Base-by-base conservation (phyloP, 2,113 vertebrate species). In the Theristicus caerulescens region DNA sequence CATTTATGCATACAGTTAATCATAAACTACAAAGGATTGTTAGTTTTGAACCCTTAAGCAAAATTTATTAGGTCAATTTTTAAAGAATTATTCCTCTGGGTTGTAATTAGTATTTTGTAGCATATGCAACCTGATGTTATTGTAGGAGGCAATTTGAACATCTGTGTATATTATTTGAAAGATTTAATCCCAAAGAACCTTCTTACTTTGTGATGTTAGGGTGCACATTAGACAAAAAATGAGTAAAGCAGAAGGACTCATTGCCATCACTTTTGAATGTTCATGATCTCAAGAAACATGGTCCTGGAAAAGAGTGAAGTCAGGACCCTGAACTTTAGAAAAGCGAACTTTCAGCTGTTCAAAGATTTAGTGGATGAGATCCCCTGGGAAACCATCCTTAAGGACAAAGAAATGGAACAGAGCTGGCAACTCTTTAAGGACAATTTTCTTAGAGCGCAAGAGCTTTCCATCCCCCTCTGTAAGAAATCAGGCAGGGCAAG, bases 71-170 rank as follows among this genome's bases (percentile, higher is more conserved):
- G 91, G 97, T 98, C 97, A 98, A 95, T 97, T 98, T 98, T 98
- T 97, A 96, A 97, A 96, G 96, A 98, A 97, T 96, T 86, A 93
- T 97, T 98, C 94, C 97, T 96, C 80, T 96, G 90, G 97, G 96
- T 94, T 97, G 91, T 98, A 98, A 98, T 98, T 98, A 98, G 97
- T 97, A 94, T 97, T 97, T 96, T 90, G 93, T 94, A 97, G 83
- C 88, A 96, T 96, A 95, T 95, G 92, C 94, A 96, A 98, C 97
- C 90, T 97, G 97, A 97, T 96, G 46, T 91, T 93, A 94, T 93
- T 94, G 91, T 95, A 96, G 96, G 85, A 94, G 80, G 96, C 96
- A 97, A 94, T 96, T 97, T 94, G 91, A 96, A 94, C 87, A 94
- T 93, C 86, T 94, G 61, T 86, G 64, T 74, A 62, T 67, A 81